Conservation (phyloP, 2,113 vertebrate species). For the Aegypius monachus region DNA sequence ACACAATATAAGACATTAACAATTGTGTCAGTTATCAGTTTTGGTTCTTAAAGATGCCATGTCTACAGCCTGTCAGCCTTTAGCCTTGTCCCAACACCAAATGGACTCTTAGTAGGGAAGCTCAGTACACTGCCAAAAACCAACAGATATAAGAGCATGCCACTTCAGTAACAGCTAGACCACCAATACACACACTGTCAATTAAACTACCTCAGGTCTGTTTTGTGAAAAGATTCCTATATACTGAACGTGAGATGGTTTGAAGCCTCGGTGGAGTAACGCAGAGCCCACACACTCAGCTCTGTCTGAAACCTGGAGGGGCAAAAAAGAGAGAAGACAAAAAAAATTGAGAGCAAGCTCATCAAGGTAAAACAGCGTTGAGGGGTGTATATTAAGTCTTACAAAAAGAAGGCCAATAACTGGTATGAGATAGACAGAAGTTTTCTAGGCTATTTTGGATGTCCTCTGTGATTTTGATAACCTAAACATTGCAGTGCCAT, state of each 20-base stretch:
- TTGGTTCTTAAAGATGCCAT: neutral
- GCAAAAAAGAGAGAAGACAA: neutral
- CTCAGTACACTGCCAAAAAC: neutral
- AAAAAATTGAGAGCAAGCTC: neutral
- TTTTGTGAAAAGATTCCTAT: conserved; percentile 95
- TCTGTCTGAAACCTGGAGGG: conserved; percentile 76
- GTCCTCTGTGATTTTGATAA: neutral
- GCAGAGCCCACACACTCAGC: conserved; percentile 86
- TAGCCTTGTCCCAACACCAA: neutral
- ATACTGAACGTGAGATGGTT: conserved; percentile 75
- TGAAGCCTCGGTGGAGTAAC: conserved; percentile 86
- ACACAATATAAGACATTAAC: neutral
- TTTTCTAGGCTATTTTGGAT: neutral
- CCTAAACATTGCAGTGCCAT: neutral
- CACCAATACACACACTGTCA: neutral
- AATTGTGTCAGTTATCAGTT: neutral
- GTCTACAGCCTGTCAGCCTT: neutral
- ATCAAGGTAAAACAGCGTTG: neutral
- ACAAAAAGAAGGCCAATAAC: neutral
- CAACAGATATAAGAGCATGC: neutral
- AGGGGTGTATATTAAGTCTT: neutral
- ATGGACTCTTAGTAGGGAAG: neutral
- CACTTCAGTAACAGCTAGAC: neutral
- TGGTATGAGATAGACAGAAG: neutral
- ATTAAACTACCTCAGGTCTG: conserved; percentile 87